phyloP scores from a whole-genome alignment of 2,113 vertebrate genomes.

The Apus apus region DNA sequence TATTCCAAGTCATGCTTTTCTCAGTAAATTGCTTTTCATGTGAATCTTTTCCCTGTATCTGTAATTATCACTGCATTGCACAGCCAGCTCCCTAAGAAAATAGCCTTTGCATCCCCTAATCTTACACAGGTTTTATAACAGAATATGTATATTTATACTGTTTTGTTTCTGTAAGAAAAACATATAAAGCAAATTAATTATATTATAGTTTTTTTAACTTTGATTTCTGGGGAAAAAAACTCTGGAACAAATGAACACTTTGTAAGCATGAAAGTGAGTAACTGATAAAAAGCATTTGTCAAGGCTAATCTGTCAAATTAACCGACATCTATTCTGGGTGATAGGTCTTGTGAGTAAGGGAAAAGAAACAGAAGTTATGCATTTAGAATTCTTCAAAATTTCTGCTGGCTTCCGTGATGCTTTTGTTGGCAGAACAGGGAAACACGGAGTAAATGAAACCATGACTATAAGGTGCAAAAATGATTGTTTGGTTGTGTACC shows the following conservation, averaged over 20 bases:
- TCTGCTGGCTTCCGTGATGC: neutral
- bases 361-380: neutral
- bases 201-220: neutral
- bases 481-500: neutral
- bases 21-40: neutral
- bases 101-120: neutral
- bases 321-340: neutral
- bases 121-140: neutral
- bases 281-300: neutral
- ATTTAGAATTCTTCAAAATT: neutral
- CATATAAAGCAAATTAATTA: neutral
- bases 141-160: neutral
- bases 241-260: neutral
- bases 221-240: neutral
- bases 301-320: neutral
- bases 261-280: neutral
- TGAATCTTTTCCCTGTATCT: neutral
- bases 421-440: neutral
- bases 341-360: neutral
- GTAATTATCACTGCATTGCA: neutral
- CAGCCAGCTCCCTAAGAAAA: neutral
- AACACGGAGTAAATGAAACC: neutral
- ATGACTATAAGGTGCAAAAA: slow-evolving; percentile 4
- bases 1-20: neutral
- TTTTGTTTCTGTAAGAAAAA: neutral